Conservation (phyloP, 1,140 invertebrate genomes). For the Sarcophaga bullata region DNA sequence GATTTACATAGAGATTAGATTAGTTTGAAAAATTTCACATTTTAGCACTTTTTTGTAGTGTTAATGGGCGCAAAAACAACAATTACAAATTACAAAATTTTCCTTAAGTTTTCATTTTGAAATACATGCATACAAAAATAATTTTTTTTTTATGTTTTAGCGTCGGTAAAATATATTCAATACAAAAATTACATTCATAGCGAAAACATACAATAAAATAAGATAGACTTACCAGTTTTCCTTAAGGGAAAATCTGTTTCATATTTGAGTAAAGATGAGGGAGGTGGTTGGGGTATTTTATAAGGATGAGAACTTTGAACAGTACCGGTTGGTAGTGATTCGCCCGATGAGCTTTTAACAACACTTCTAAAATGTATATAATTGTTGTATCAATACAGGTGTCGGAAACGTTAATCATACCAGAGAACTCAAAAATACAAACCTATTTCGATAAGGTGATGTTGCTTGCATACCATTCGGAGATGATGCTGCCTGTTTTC, state of each 20-base stretch:
- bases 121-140: neutral
- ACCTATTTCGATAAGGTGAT: constrained; percentile 85
- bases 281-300: constrained; percentile 70
- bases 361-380: constrained; percentile 66
- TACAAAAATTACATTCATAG: neutral
- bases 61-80: constrained; percentile 20
- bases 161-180: neutral
- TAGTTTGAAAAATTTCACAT: constrained; percentile 25
- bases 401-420: too few relatives aligned
- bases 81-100: constrained; percentile 15
- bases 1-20: constrained; percentile 13
- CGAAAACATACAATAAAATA: neutral
- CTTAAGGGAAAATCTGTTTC: constrained; percentile 90
- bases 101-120: constrained; percentile 5
- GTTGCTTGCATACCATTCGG: constrained; percentile 73
- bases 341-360: constrained; percentile 71
- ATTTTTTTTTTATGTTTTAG: neutral
- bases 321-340: constrained; percentile 70
- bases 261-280: constrained; percentile 72
- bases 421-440: constrained; percentile 21
- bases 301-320: constrained; percentile 74
- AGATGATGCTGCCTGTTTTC: constrained; percentile 85
- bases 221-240: constrained; percentile 84
- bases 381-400: too few relatives aligned
- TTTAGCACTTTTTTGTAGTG: neutral